Base-by-base conservation (phyloP, 2,113 vertebrate genomes). In the Albula glossodonta region DNA sequence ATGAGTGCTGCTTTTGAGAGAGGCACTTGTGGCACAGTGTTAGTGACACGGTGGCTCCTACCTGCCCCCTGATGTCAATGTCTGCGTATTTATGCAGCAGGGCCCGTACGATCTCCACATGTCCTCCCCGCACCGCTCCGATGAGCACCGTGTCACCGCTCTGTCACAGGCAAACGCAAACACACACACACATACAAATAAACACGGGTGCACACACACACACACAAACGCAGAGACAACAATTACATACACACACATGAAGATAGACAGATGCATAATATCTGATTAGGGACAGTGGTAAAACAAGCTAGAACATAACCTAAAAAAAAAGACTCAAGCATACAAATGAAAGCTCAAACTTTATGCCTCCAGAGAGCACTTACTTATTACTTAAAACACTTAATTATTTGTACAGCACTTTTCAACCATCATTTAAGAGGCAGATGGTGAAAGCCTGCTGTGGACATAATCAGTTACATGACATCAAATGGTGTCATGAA, bases 71-170 rank as follows among this genome's bases (percentile, higher is more conserved):
- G 87, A 99, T 99, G 93, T 99, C 98, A 78, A 99, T 99, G 90
- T 99, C 98, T 31, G 98, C 98, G 0, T 99, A 99, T 86, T 99
- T 99, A 60, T 99, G 97, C 80, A 99, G 96, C 83, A 99, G 93
- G 1, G 98, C 98, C 81, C 97, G 95, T 88, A 99, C 98, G 78
- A 99, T 99, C 91, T 99, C 98, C 80, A 98, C 97, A 0, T 99
- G 98, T 4, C 98, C 98, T 3, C 98, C 98, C 93, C 97, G 94
- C 84, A 99, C 98, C 11, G 98, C 98, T 0, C 98, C 97, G 60
- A 99, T 99, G 92, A 99, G 93, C 85, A 99, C 98, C 0, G 98
- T 99, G 89, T 99, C 98, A 2, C 98, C 98, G 84, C 98, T 97
- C 98, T 99, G 91, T 89, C 90, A 22, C 0, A 25, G 63, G 82